phyloP scores from a whole-genome alignment of 2,113 vertebrate genomes.

The Triplophysa siluroides region DNA sequence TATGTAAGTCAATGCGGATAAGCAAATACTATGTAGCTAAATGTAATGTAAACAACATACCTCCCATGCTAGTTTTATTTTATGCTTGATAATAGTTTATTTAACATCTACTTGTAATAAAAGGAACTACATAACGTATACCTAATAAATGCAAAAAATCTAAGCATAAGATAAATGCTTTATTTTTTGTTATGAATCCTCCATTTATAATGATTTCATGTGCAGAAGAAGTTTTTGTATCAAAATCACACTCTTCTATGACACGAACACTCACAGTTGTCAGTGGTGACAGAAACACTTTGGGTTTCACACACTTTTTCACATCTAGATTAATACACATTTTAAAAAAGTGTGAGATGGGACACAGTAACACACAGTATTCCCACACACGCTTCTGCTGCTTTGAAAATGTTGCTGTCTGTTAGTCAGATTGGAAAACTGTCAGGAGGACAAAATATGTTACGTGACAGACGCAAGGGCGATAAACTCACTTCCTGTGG shows the following conservation, averaged over 20 bases:
- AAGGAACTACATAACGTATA: too few species aligned
- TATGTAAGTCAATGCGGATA: too few species aligned
- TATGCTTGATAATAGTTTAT: too few species aligned
- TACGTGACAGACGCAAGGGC: not conserved
- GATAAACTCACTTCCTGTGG: conserved; percentile 24
- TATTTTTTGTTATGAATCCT: too few species aligned
- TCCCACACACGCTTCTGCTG: conserved; percentile 6
- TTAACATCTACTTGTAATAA: too few species aligned
- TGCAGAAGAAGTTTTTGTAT: not conserved
- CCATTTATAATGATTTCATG: not conserved
- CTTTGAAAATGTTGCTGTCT: conserved; percentile 3
- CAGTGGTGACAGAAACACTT: conserved; percentile 27
- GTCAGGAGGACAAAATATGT: not conserved
- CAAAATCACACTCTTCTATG: not conserved
- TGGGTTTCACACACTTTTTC: conserved; percentile 8
- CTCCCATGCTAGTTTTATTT: too few species aligned
- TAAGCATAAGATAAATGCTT: too few species aligned
- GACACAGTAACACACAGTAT: conserved; percentile 10
- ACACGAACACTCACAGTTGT: conserved; percentile 2
- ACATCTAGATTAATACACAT: conserved; percentile 20
- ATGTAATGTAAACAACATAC: too few species aligned
- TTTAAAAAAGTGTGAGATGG: not conserved
- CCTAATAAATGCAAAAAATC: too few species aligned
- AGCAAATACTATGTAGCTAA: too few species aligned
- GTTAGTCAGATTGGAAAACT: not conserved